Conservation (phyloP, 2,888 invertebrate genomes). For the Rhamphomyia laevipes region DNA sequence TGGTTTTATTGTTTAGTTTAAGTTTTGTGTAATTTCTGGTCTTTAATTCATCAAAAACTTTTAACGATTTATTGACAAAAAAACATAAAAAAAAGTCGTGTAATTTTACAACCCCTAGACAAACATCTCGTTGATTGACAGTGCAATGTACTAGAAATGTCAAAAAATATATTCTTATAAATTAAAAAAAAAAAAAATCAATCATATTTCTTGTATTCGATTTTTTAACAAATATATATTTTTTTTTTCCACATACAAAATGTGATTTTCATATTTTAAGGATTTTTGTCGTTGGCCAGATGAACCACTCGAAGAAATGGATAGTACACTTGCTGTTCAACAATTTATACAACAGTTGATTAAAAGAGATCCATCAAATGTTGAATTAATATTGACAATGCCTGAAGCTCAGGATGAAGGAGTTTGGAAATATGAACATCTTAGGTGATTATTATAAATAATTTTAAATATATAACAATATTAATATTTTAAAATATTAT, state of each 20-base stretch:
- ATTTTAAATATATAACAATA: background rate
- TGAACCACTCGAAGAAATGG: slow-evolving; percentile 98
- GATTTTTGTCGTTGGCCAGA: slow-evolving; percentile 97
- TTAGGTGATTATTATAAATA: slow-evolving; percentile 48
- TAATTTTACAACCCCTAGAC: too few species aligned
- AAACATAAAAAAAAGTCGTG: too few species aligned
- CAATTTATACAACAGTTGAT: slow-evolving; percentile 98
- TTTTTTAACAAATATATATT: too few species aligned
- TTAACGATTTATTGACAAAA: too few species aligned
- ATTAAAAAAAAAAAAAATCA: too few species aligned
- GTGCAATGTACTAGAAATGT: too few species aligned
- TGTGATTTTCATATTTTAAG: slow-evolving; percentile 38
- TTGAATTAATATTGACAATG: slow-evolving; percentile 88
- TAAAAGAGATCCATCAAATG: slow-evolving; percentile 80
- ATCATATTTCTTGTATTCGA: too few species aligned
- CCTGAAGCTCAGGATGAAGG: slow-evolving; percentile 97
- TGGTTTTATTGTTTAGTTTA: background rate
- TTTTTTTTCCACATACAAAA: too few species aligned
- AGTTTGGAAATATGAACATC: slow-evolving; percentile 99
- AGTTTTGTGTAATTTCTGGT: background rate
- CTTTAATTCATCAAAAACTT: too few species aligned
- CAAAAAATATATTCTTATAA: too few species aligned
- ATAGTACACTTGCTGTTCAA: slow-evolving; percentile 95
- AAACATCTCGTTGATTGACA: too few species aligned
- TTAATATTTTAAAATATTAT: slow-evolving; percentile 11